Evolutionary conservation across 2,113 vertebrate species (phyloP).

Genomic region (Hoplias malabaricus): DNA sequence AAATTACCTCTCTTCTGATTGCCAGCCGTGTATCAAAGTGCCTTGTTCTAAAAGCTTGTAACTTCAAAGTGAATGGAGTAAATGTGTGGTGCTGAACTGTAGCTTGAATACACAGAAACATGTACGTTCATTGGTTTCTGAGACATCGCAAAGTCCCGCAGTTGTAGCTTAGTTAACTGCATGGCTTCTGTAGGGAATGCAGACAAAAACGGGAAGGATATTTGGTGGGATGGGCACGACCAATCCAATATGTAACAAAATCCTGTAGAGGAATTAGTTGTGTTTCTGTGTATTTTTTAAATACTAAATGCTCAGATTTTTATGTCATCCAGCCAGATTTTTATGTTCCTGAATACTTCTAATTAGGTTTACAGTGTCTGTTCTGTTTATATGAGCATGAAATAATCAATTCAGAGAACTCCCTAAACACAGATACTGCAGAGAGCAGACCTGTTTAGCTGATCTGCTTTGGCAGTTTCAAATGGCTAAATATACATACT

Average conservation of each 20-base stretch:
- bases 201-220: no score
- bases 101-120: no score
- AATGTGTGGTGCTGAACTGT: no score
- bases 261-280: neutral
- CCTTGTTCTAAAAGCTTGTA: no score
- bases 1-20: no score
- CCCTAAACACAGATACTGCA: neutral
- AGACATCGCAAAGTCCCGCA: no score
- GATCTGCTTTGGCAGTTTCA: neutral
- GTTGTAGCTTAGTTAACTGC: no score
- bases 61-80: no score
- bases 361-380: conserved; percentile 4
- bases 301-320: neutral
- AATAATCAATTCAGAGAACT: neutral
- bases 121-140: no score
- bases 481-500: conserved; percentile 18
- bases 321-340: conserved; percentile 1
- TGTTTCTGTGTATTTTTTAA: neutral
- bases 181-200: no score
- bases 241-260: neutral
- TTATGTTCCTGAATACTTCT: conserved; percentile 12
- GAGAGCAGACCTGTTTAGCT: neutral
- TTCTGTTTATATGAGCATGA: conserved; percentile 13
- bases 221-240: no score
- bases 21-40: no score